A percentile compares a stretch with the other conserved stretches of the same genome.
These are phyloP conservation scores for Diadegma fenestrale DNA, from an alignment of 2,888 invertebrate species.

Conservation along the genomic window DNA sequence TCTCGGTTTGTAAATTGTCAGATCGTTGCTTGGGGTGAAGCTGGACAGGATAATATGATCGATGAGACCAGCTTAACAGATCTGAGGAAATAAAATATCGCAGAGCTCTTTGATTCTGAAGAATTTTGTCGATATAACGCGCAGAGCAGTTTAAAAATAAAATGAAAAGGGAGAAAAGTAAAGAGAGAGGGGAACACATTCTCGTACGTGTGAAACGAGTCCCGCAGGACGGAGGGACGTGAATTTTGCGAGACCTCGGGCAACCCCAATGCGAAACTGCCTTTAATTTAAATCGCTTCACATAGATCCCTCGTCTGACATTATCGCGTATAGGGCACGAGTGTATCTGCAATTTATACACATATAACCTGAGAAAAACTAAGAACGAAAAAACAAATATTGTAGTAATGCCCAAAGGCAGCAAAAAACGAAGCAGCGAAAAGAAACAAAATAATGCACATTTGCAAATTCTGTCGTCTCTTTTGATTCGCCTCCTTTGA, in stretches of 20 bases:
- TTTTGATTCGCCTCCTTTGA: background rate
- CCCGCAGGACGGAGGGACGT: conserved; percentile 62
- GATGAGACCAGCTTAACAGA: conserved; percentile 6
- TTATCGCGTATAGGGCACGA: conserved; percentile 67
- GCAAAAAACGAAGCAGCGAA: background rate
- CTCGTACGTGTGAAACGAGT: conserved; percentile 68
- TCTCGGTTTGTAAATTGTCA: background rate
- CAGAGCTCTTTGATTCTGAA: conserved; percentile 38
- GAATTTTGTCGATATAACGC: conserved; percentile 44
- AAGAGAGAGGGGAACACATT: conserved; percentile 55
- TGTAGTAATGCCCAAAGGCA: conserved; percentile 4
- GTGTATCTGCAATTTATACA: conserved; percentile 45
- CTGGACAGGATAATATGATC: background rate
- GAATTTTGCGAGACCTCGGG: conserved; percentile 62
- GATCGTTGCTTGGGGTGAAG: background rate
- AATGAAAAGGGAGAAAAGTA: conserved; percentile 47
- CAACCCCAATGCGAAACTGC: conserved; percentile 69
- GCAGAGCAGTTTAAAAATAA: conserved; percentile 47
- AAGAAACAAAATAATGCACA: conserved; percentile 5
- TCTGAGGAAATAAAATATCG: conserved; percentile 36
- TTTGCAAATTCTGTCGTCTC: background rate
- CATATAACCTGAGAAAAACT: conserved; percentile 34
- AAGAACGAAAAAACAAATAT: conserved; percentile 36
- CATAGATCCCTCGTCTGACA: conserved; percentile 74
- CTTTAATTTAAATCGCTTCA: conserved; percentile 78